Conservation (phyloP, 2,797 vertebrate genomes). For the Acipenser transmontanus region DNA sequence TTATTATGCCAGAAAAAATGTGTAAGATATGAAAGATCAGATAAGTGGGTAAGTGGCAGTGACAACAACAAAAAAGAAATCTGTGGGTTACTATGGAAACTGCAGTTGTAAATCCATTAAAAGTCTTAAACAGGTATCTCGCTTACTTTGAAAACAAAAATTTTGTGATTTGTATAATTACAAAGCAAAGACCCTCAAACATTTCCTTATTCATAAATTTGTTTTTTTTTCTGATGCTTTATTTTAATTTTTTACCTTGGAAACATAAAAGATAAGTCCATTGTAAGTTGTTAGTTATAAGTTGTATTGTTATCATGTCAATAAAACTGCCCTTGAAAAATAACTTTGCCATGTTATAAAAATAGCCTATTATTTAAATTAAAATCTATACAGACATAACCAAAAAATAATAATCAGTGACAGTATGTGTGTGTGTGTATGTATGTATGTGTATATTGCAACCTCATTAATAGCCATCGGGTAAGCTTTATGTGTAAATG, state of each 20-base stretch:
- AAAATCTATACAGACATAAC: too few relatives aligned
- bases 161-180: slow-evolving; percentile 32
- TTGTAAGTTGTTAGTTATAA: too few relatives aligned
- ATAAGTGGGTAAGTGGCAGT: slow-evolving; percentile 40
- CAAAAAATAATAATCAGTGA: too few relatives aligned
- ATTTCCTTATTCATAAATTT: background rate
- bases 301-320: too few relatives aligned
- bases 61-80: slow-evolving; percentile 41
- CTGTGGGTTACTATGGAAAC: slow-evolving; percentile 41
- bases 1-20: slow-evolving; percentile 24
- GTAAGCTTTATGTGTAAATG: background rate
- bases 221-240: background rate
- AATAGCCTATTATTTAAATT: too few relatives aligned
- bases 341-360: too few relatives aligned
- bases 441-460: background rate
- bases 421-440: too few relatives aligned
- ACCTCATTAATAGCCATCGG: background rate
- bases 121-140: slow-evolving; percentile 38
- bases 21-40: slow-evolving; percentile 31
- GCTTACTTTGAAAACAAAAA: slow-evolving; percentile 33
- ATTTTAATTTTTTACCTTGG: background rate
- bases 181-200: slow-evolving; percentile 25
- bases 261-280: background rate
- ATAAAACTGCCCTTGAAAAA: too few relatives aligned
- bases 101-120: slow-evolving; percentile 38